A percentile compares a stretch with the other conserved stretches of the same genome.
phyloP scores from a whole-genome alignment of 2,113 vertebrate genomes.

The Cryptomyrus ogoouensis region DNA sequence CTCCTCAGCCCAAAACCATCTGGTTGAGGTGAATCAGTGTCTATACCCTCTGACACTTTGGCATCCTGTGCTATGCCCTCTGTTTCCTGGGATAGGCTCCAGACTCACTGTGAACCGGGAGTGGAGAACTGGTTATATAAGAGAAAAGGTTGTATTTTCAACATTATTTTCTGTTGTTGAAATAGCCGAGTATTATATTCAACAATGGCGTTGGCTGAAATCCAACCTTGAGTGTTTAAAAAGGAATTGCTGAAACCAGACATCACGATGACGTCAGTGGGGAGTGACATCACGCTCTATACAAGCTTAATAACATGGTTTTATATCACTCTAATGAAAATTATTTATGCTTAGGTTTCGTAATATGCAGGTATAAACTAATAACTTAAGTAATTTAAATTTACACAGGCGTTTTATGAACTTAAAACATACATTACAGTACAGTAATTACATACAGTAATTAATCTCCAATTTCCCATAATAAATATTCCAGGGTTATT shows the following conservation, averaged over 20 bases:
- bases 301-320: background rate
- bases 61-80: background rate
- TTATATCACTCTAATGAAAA: background rate
- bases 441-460: background rate
- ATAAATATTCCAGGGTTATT: background rate
- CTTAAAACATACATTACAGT: background rate
- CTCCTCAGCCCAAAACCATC: constrained; percentile 3
- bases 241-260: background rate
- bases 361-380: background rate
- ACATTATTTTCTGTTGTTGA: background rate
- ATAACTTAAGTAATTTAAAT: background rate
- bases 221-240: background rate
- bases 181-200: background rate
- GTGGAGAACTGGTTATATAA: background rate
- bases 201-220: background rate
- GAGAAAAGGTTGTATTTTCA: background rate
- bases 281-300: background rate
- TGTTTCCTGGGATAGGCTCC: background rate
- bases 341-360: background rate
- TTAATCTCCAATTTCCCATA: background rate
- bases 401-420: background rate
- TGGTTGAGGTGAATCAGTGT: constrained; percentile 1
- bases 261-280: background rate
- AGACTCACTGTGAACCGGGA: background rate
- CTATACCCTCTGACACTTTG: background rate